Percentiles rank a stretch among this genome's conserved stretches.
Evolutionary conservation across 1,140 invertebrate genomes (phyloP).

Genomic region (Halictus rubicundus): DNA sequence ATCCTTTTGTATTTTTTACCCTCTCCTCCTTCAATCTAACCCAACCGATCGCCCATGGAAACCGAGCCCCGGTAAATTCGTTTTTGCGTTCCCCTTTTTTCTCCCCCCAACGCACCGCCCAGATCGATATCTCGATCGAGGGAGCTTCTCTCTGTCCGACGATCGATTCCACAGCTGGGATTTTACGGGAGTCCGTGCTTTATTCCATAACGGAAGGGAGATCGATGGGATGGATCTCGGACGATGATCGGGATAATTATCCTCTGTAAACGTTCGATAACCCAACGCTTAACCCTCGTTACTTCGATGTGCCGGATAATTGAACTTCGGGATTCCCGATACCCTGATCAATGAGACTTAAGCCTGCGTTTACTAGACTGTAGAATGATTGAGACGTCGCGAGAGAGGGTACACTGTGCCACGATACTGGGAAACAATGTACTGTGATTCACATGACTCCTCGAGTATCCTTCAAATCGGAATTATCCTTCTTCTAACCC

Average conservation of each 20-base stretch:
- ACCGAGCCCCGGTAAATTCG: background rate
- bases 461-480: too few species aligned
- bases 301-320: background rate
- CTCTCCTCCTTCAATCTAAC: background rate
- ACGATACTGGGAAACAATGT: too few species aligned
- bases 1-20: background rate
- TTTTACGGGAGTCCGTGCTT: background rate
- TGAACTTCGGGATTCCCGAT: background rate
- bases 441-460: too few species aligned
- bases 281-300: background rate
- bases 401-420: too few species aligned
- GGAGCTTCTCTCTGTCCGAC: background rate
- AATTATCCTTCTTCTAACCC: too few species aligned
- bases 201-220: background rate
- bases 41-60: background rate
- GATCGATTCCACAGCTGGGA: background rate
- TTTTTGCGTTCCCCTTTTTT: background rate
- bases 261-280: background rate
- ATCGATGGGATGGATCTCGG: background rate
- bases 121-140: conserved; percentile 21
- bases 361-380: background rate
- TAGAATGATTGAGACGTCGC: background rate
- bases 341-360: background rate
- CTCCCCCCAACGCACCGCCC: too few species aligned
- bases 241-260: too few species aligned